Evolutionary conservation across 2,888 invertebrate species (phyloP).

Genomic region (Quadroppia sp.): DNA sequence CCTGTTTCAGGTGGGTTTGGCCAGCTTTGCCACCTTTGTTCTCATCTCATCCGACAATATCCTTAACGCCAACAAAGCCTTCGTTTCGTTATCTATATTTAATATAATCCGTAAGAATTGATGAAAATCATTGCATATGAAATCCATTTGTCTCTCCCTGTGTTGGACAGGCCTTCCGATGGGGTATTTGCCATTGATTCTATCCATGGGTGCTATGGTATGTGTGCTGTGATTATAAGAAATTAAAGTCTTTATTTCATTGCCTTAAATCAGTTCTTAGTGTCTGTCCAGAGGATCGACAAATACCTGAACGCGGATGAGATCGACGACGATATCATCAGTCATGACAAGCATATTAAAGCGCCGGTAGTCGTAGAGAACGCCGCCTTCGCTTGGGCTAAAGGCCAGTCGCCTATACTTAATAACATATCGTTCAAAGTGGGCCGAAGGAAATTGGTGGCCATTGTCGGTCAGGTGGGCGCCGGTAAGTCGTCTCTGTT

Average conservation of each 20-base stretch:
- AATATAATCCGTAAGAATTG: slow-evolving; percentile 44
- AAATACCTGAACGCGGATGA: slow-evolving; percentile 47
- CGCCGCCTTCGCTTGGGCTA: slow-evolving; percentile 83
- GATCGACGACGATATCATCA: slow-evolving; percentile 45
- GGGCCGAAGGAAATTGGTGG: slow-evolving; percentile 42
- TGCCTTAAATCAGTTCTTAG: slow-evolving; percentile 28
- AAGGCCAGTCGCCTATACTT: slow-evolving; percentile 49
- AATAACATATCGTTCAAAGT: slow-evolving; percentile 43
- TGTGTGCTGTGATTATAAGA: no score
- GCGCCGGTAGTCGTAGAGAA: slow-evolving; percentile 61
- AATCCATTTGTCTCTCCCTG: slow-evolving; percentile 50
- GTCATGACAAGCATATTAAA: slow-evolving; percentile 38
- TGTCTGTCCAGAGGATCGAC: slow-evolving; percentile 79
- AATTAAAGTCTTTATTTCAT: neutral
- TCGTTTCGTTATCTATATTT: slow-evolving; percentile 46
- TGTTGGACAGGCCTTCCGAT: slow-evolving; percentile 49
- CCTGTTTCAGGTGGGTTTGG: slow-evolving; percentile 58
- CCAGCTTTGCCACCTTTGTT: slow-evolving; percentile 36
- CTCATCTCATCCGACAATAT: slow-evolving; percentile 36
- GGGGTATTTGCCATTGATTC: slow-evolving; percentile 43
- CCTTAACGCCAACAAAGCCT: slow-evolving; percentile 43
- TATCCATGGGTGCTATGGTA: slow-evolving; percentile 37
- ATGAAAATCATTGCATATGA: neutral
- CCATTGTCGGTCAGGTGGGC: slow-evolving; percentile 46
- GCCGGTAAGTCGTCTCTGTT: slow-evolving; percentile 47